Evolutionary conservation across 53 echinoderm and acorn worm species (phyloP).

Genomic region (Actinopyga echinites): DNA sequence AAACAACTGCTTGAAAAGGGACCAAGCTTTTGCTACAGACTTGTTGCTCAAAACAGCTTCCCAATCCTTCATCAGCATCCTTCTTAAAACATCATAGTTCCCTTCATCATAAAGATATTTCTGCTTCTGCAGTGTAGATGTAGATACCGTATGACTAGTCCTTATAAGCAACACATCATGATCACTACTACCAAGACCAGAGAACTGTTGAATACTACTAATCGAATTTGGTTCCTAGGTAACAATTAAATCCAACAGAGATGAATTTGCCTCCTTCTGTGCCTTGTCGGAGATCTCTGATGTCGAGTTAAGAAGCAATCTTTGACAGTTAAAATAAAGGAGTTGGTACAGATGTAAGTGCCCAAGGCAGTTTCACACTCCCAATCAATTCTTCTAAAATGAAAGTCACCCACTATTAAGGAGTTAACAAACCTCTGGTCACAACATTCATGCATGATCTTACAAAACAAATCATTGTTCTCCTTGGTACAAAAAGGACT

Average conservation of each 20-base stretch:
- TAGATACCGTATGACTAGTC: too few relatives aligned
- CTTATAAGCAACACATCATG: too few relatives aligned
- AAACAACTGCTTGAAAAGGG: too few relatives aligned
- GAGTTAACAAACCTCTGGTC: neutral
- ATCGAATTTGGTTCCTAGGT: neutral
- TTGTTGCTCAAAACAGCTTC: neutral
- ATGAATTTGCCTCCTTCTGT: conserved; percentile 12
- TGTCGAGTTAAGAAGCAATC: neutral
- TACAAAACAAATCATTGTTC: neutral
- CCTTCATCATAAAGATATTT: conserved; percentile 31
- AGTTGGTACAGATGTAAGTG: neutral
- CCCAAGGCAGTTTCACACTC: neutral
- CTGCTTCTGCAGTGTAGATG: neutral
- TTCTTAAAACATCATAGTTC: too few relatives aligned
- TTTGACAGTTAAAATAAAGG: neutral
- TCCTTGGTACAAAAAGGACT: neutral
- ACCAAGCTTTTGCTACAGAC: too few relatives aligned
- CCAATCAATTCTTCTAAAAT: conserved; percentile 17
- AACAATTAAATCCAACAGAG: conserved; percentile 10
- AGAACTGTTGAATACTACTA: neutral
- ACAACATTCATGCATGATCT: neutral
- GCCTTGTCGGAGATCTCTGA: neutral
- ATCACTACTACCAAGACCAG: conserved; percentile 2
- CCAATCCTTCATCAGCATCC: neutral
- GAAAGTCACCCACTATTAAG: neutral